Evolutionary conservation across 2,888 invertebrate genomes (phyloP).

Genomic region (Thelaira solivaga): DNA sequence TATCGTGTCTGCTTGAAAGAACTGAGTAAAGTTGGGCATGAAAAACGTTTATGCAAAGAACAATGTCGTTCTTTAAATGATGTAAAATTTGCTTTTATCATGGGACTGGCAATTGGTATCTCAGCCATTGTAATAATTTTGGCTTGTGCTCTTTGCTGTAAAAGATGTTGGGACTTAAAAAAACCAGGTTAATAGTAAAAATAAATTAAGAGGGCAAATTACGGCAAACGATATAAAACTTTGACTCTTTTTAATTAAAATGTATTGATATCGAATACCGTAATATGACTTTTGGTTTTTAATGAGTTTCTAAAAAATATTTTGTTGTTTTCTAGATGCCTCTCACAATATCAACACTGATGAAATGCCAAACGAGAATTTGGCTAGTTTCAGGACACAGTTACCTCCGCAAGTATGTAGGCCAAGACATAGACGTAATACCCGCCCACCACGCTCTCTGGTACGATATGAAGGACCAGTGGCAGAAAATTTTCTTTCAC

Average conservation of each 20-base stretch:
- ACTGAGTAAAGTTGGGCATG: constrained; percentile 62
- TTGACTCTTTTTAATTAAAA: background rate
- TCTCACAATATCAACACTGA: background rate
- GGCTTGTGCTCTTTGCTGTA: constrained; percentile 69
- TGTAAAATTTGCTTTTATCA: constrained; percentile 70
- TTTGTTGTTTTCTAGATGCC: background rate
- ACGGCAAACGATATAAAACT: no score
- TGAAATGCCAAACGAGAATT: constrained; percentile 13
- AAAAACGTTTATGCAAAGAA: background rate
- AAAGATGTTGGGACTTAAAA: constrained; percentile 66
- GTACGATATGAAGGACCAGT: constrained; percentile 44
- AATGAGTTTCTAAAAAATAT: no score
- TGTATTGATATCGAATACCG: no score
- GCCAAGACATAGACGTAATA: constrained; percentile 63
- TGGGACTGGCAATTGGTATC: constrained; percentile 71
- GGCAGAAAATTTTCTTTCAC: constrained; percentile 71
- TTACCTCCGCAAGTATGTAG: constrained; percentile 61
- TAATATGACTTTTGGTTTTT: no score
- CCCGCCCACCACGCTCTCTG: constrained; percentile 33
- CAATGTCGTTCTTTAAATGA: constrained; percentile 47
- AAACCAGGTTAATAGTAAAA: constrained; percentile 45
- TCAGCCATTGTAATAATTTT: constrained; percentile 69
- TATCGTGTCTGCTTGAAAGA: constrained; percentile 70
- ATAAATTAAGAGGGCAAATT: no score
- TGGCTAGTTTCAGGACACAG: constrained; percentile 63